phyloP scores from a whole-genome alignment of 2,113 vertebrate species.

The Vulpes vulpes region DNA sequence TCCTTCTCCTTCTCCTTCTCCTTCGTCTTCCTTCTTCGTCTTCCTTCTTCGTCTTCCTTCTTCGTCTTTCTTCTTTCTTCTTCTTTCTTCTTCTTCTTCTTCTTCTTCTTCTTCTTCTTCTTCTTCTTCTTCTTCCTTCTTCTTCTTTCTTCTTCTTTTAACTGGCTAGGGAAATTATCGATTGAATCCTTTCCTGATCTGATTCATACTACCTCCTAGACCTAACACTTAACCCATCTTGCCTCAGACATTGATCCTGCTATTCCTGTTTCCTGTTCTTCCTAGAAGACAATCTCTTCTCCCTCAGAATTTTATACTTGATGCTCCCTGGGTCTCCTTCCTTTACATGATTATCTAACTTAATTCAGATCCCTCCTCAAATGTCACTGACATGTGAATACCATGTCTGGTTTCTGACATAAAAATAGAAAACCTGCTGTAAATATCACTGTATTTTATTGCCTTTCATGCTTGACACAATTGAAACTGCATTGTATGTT shows the following conservation, averaged over 20 bases:
- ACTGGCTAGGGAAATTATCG: neutral
- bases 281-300: neutral
- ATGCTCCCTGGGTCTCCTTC: neutral
- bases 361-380: neutral
- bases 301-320: neutral
- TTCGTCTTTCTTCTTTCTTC: too few relatives aligned
- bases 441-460: neutral
- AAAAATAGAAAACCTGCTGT: neutral
- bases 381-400: neutral
- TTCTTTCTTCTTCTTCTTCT: neutral
- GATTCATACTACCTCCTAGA: neutral
- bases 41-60: too few relatives aligned
- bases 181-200: neutral
- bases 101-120: neutral
- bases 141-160: neutral
- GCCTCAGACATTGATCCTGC: neutral
- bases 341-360: neutral
- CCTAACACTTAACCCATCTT: neutral
- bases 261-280: neutral
- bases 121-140: too few relatives aligned
- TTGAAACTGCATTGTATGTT: neutral
- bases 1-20: neutral
- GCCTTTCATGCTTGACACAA: neutral
- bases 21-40: too few relatives aligned
- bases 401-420: neutral